Percentiles rank a stretch among this genome's conserved stretches.
These are phyloP conservation scores for Leucophenga varia DNA, from an alignment of 1,140 invertebrate species.

Conservation along the genomic window DNA sequence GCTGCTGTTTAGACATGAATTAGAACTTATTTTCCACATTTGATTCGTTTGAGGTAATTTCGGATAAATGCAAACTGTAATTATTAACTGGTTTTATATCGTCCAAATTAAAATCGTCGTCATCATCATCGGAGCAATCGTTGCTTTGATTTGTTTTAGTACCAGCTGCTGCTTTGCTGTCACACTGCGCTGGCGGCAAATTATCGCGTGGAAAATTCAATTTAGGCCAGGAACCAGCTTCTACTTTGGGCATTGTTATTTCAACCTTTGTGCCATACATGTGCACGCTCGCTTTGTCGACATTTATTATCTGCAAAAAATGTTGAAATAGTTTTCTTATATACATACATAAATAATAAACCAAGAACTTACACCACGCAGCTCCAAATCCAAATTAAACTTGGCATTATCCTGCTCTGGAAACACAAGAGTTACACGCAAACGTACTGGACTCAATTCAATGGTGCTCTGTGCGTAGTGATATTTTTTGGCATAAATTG, in stretches of 20 bases:
- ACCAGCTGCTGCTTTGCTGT: constrained; percentile 9
- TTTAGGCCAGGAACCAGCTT: constrained; percentile 78
- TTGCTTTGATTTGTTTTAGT: constrained; percentile 21
- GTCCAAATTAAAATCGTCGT: constrained; percentile 48
- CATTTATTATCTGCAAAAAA: constrained; percentile 66
- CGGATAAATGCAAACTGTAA: constrained; percentile 31
- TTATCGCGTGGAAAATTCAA: constrained; percentile 65
- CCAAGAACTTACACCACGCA: constrained; percentile 74
- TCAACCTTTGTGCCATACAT: constrained; percentile 95
- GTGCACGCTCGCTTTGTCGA: constrained; percentile 69
- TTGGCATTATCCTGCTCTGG: constrained; percentile 71
- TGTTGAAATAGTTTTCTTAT: too few species aligned
- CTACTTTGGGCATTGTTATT: constrained; percentile 87
- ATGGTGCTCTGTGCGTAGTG: constrained; percentile 74
- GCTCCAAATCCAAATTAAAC: constrained; percentile 80
- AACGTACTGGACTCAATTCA: constrained; percentile 81
- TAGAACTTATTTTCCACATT: constrained; percentile 19
- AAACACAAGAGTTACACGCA: constrained; percentile 78
- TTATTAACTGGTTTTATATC: constrained; percentile 55
- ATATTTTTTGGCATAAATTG: constrained; percentile 90
- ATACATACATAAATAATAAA: constrained; percentile 2
- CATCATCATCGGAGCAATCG: constrained; percentile 32
- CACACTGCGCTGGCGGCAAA: constrained; percentile 25
- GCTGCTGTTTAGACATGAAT: too few species aligned
- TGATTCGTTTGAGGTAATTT: constrained; percentile 36